Percentiles rank a stretch among this genome's conserved stretches.
Evolutionary conservation across 2,797 vertebrate genomes (phyloP).

Genomic region (Gymnodraco acuticeps): DNA sequence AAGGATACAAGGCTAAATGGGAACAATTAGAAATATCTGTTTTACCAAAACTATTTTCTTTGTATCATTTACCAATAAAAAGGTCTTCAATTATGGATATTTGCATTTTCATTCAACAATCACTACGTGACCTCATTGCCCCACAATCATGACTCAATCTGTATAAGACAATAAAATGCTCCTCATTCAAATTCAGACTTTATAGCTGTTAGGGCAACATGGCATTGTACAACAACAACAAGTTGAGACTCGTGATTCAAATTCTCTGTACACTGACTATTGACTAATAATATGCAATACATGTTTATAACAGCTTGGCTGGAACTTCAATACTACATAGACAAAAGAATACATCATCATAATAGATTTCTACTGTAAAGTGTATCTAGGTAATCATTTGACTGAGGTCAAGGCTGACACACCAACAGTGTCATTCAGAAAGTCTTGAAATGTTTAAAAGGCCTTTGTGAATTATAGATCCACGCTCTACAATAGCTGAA

Average conservation of each 20-base stretch:
- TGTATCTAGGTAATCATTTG: neutral
- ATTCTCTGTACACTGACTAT: neutral
- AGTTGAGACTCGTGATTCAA: neutral
- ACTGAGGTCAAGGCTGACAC: neutral
- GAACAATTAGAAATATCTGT: neutral
- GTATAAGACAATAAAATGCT: neutral
- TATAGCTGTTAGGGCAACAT: neutral
- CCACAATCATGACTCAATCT: neutral
- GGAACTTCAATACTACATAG: neutral
- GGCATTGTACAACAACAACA: neutral
- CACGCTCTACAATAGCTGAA: neutral
- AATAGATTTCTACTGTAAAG: neutral
- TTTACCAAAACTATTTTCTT: too few species aligned
- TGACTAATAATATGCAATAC: neutral
- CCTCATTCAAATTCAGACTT: neutral
- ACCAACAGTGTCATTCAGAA: neutral
- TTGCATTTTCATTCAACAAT: neutral
- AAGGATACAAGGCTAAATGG: neutral
- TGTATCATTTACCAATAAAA: neutral
- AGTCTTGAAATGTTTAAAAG: slow-evolving; percentile 4
- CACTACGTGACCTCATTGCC: neutral
- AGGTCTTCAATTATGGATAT: neutral
- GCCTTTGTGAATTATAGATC: neutral
- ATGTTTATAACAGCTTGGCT: neutral
- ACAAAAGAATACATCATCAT: neutral